Conservation (phyloP, 2,113 vertebrate genomes). For the Scopus umbretta region DNA sequence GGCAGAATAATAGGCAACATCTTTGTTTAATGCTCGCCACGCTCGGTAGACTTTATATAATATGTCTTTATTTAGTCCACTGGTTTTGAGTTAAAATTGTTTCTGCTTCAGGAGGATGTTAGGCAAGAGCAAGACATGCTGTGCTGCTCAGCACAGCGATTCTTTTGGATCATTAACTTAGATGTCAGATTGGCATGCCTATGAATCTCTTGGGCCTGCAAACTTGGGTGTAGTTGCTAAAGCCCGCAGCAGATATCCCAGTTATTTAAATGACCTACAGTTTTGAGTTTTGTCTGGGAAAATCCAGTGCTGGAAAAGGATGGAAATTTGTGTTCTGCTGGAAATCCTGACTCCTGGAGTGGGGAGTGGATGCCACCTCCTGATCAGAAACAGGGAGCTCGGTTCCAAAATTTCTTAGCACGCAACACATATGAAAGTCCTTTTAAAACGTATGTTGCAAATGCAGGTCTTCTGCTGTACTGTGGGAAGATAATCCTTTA, state of each 20-base stretch:
- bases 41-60: neutral
- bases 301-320: neutral
- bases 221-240: neutral
- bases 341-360: neutral
- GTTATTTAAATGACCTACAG: neutral
- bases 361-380: neutral
- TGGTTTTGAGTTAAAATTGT: neutral
- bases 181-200: neutral
- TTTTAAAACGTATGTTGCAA: neutral
- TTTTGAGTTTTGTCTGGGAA: neutral
- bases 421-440: accelerated
- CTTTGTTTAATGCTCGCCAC: neutral
- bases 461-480: neutral
- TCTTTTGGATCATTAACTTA: neutral
- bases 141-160: neutral
- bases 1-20: neutral
- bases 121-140: neutral
- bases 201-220: neutral
- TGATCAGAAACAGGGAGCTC: neutral
- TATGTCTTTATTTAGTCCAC: neutral
- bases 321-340: neutral
- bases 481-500: neutral
- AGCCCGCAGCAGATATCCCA: neutral
- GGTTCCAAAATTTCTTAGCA: neutral
- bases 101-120: neutral